Base-by-base conservation (phyloP, 2,888 invertebrate species). In the Archips xylosteana region DNA sequence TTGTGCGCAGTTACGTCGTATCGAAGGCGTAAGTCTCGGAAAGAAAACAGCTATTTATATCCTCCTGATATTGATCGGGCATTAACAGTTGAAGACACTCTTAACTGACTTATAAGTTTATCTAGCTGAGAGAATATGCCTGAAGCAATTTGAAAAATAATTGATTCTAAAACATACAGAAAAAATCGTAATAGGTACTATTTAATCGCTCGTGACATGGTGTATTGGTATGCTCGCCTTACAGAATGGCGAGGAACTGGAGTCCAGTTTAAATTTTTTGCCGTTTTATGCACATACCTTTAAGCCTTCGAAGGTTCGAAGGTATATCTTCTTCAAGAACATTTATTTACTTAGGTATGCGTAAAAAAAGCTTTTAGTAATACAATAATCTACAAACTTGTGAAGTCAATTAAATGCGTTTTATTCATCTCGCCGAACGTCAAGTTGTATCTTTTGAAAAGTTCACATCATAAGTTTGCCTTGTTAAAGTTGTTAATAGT, bases 331-430 rank as follows among this genome's bases (percentile, higher is more conserved):
- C 9, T 2, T 15, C n/a, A 51, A 51, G 45, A 47, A 47, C 12
- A 42, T 42, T 42, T 42, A 42, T 42, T 42, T 42, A 51, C 15
- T 12, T n/a, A 51, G 4, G 12, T 0, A 51, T 3, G 49, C 5
- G 32, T 13, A 36, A 59, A 34, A 13, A 59, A 54, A 9, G 15
- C 23, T 6, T 32, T 23, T 42, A 67, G 57, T 34, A n/a, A 42
- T 70, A 54, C 34, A 45, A 70, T 54, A 45, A 12, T 15, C 54
- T 45, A 42, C 36, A 70, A 70, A 54, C 57, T 57, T 15, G 45
- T 36, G 0, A 65, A 45, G 32, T 15, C 34, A 34, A 36, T 13
- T 54, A 23, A 42, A 45, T 10, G 12, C 10, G 10, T 10, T 45
- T 45, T 57, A 51, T 63, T 54, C 34, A 63, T 47, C n/a, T 51